A percentile compares a stretch with the other conserved stretches of the same genome.
Conservation (phyloP, 1,140 invertebrate genomes). For the Halyomorpha halys region DNA sequence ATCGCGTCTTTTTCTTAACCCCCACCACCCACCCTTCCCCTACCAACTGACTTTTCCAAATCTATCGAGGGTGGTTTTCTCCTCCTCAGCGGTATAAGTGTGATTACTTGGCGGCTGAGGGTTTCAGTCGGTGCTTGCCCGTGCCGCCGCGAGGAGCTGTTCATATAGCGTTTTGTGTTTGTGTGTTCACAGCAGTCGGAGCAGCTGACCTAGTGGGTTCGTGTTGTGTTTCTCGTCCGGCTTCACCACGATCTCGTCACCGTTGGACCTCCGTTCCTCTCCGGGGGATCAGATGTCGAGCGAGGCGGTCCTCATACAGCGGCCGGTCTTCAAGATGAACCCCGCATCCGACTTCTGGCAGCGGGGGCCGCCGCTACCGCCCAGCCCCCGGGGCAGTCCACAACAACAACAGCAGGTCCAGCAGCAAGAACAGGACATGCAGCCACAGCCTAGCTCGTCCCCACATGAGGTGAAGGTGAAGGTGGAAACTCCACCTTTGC, state of each 20-base stretch:
- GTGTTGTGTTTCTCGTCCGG: constrained; percentile 19
- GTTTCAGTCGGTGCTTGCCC: constrained; percentile 27
- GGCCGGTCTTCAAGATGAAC: constrained; percentile 35
- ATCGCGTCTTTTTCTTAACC: constrained; percentile 20
- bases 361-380: constrained; percentile 29
- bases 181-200: constrained; percentile 13
- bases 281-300: constrained; percentile 28
- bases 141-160: constrained; percentile 10
- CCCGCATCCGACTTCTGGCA: constrained; percentile 33
- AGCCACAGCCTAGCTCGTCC: constrained; percentile 22
- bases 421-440: neutral
- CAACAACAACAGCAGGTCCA: neutral
- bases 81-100: constrained; percentile 28
- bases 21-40: constrained; percentile 20
- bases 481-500: constrained; percentile 22
- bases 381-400: constrained; percentile 19
- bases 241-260: constrained; percentile 32
- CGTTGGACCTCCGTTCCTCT: constrained; percentile 33
- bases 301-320: constrained; percentile 33
- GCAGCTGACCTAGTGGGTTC: constrained; percentile 17
- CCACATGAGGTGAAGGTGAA: constrained; percentile 19
- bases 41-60: constrained; percentile 13
- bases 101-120: constrained; percentile 25
- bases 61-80: constrained; percentile 24
- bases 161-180: constrained; percentile 20